These are phyloP conservation scores for Tetragonisca angustula DNA, from an alignment of 2,888 invertebrate species.

Conservation along the genomic window DNA sequence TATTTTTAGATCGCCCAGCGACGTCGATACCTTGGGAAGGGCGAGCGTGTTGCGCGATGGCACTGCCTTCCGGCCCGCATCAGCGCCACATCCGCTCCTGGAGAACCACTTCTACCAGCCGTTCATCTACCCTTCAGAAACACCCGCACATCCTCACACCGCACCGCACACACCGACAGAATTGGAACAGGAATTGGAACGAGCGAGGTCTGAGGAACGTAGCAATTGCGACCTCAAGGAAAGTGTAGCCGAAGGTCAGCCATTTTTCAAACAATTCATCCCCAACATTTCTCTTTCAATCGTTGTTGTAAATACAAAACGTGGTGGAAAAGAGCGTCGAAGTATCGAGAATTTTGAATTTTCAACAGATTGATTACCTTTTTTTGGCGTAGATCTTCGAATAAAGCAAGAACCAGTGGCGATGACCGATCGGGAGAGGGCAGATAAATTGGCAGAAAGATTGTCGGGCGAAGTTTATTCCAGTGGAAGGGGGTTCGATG, in stretches of 20 bases:
- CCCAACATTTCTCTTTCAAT: not conserved
- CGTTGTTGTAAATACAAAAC: not conserved
- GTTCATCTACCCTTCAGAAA: slow-evolving; percentile 78
- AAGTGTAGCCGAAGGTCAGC: slow-evolving; percentile 81
- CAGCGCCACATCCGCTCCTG: slow-evolving; percentile 86
- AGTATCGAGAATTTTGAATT: not conserved
- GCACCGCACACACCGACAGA: slow-evolving; percentile 82
- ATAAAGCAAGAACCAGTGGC: slow-evolving; percentile 87
- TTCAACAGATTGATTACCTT: not conserved
- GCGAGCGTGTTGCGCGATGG: slow-evolving; percentile 89
- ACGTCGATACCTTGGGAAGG: slow-evolving; percentile 83
- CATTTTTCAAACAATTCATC: not conserved
- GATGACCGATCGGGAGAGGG: slow-evolving; percentile 83
- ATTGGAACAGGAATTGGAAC: slow-evolving; percentile 80
- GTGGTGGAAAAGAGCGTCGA: not conserved
- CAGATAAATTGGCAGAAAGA: slow-evolving; percentile 80
- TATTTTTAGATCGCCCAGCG: slow-evolving; percentile 79
- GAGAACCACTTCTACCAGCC: slow-evolving; percentile 82
- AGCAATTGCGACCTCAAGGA: slow-evolving; percentile 81
- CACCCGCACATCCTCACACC: slow-evolving; percentile 79
- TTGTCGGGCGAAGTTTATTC: slow-evolving; percentile 79
- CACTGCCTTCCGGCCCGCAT: slow-evolving; percentile 85
- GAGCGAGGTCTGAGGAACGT: slow-evolving; percentile 80
- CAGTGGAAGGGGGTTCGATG: slow-evolving; percentile 80
- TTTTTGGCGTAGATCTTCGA: slow-evolving; percentile 77